Evolutionary conservation across 2,888 invertebrate species (phyloP), one percentile per base, ranked within the genome.

Genomic region (Euclidia mi): DNA sequence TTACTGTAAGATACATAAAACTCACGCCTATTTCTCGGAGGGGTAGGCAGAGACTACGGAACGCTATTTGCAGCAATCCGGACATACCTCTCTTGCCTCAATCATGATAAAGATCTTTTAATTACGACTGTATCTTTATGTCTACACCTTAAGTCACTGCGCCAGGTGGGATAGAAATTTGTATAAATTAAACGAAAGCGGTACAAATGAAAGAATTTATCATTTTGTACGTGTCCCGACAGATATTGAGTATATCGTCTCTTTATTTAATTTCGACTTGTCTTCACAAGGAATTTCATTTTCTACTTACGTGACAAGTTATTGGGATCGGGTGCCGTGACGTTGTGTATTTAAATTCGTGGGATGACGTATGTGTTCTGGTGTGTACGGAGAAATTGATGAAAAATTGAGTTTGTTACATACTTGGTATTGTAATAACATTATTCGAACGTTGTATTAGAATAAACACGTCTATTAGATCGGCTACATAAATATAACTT

Each of bases 141-240:
- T 0, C 41, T 46, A 32, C 55, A 45, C 61, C 72, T 69, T 69
- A 60, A 65, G 38, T 4, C 12, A 48, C 17, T 17, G 14, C 50
- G 56, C 59, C 75, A 65, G 74, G 62, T 55, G 72, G 65, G 64
- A 60, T 55, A 2, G 50, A 60, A 55, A 71, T 85, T 85, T 88
- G 87, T 90, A 85, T 89, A 90, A 90, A 91, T 91, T 90, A 90
- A 88, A 82, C 75, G 78, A 62, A 79, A 78, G 79, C 71, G 65
- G 78, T 84, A 88, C 85, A 90, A 89, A 88, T 90, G 82, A 85
- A 82, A 79, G 85, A 89, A 90, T 91, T 85, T 90, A 90, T 90
- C 84, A 87, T 79, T 71, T 68, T 66, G 79, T 79, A 81, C 85
- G 84, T 83, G 86, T 49, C 49, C 51, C 56, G 55, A 61, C 67